Evolutionary conservation across 1,140 invertebrate genomes (phyloP), one percentile per base, ranked within the genome.

Genomic region (Harpegnathos saltator): DNA sequence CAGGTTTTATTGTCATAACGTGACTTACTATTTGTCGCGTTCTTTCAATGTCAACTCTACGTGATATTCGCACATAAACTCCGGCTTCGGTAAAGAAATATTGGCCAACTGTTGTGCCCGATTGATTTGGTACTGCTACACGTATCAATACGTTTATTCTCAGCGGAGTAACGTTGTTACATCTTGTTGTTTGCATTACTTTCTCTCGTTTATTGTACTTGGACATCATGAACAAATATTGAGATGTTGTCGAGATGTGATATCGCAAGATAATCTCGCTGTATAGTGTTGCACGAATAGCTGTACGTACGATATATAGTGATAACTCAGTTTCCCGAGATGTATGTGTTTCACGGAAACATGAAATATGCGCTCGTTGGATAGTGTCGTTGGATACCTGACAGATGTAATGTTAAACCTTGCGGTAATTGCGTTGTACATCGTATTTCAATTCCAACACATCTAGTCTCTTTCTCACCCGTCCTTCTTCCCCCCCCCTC

Each of bases 341-440:
- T n/a, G n/a, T n/a, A n/a, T n/a, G 26, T 74, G 38, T 62, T 26
- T 12, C 58, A 50, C 5, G 9, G 0, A 29, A 26, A 15, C 0
- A 26, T 62, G 12, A 17, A 52, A 7, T 50, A 50, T 22, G 4
- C 15, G 17, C 72, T 54, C 5, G 15, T 62, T 61, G 22, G 38
- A 75, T 33, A 50, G 7, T 63, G 5, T 75, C 3, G 50, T 63
- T 52, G 44, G n/a, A 19, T 17, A 29, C 11, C 1, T 5, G 3
- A 44, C 38, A 33, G 17, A 54, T 75, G 44, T 77, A 77, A 77
- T 66, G 50, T 38, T 54, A 66, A 19, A 77, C 29, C 3, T 77
- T 54, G 29, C 19, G 19, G n/a, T 65, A 17, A 54, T 72, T 33
- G 17, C 14, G 1, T 52, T 11, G 14, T 24, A 52, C 4, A 44